These are phyloP conservation scores for Ciconia stormi DNA, from an alignment of 2,113 vertebrate species.

Conservation along the genomic window DNA sequence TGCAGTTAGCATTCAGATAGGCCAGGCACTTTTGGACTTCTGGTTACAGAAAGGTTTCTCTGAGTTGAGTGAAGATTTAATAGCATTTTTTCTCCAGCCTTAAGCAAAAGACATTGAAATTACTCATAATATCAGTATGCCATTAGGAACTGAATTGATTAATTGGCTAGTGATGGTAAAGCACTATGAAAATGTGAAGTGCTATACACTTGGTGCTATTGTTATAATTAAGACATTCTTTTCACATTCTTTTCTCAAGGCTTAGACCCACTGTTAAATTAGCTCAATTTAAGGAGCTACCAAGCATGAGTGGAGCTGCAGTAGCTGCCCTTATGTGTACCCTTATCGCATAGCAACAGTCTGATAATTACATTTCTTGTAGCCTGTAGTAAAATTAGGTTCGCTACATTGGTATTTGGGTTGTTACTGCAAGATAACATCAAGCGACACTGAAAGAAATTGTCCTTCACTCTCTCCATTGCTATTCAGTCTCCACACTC, in stretches of 20 bases:
- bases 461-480: neutral
- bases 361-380: neutral
- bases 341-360: neutral
- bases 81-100: neutral
- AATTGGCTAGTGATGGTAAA: neutral
- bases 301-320: neutral
- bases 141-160: conserved; percentile 18
- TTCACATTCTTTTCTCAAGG: neutral
- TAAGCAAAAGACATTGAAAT: neutral
- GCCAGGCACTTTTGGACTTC: neutral
- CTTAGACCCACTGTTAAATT: neutral
- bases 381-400: neutral
- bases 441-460: neutral
- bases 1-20: neutral
- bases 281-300: neutral
- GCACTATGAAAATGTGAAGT: neutral
- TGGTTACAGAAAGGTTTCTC: neutral
- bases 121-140: neutral
- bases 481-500: neutral
- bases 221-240: conserved; percentile 26
- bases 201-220: neutral
- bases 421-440: neutral
- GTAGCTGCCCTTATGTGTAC: neutral
- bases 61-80: neutral
- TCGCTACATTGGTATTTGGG: neutral